Evolutionary conservation across 2,113 vertebrate genomes (phyloP).

Genomic region (Suncus etruscus): DNA sequence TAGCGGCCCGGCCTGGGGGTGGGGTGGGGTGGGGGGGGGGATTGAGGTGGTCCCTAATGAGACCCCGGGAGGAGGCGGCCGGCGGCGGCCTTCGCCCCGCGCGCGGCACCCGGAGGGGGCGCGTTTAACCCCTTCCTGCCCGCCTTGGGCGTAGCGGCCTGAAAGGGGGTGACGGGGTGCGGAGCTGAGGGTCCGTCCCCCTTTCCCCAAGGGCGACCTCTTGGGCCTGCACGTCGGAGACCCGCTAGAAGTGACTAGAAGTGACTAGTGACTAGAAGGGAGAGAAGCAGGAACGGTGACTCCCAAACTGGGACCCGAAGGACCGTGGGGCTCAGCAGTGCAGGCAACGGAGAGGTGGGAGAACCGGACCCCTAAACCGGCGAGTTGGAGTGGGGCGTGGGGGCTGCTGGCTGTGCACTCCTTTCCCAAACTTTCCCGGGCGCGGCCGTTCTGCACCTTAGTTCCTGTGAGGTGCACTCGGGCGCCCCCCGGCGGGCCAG

Average conservation of each 20-base stretch:
- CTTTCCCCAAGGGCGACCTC: neutral
- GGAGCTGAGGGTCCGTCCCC: no score
- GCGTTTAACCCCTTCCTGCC: constrained; percentile 87
- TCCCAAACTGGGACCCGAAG: neutral
- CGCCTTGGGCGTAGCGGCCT: neutral
- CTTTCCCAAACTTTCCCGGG: fast-evolving
- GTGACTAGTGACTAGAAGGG: no score
- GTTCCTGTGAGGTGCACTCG: neutral
- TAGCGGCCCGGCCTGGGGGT: constrained; percentile 85
- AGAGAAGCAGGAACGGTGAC: no score
- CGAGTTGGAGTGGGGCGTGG: no score
- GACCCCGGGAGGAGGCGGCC: constrained; percentile 87
- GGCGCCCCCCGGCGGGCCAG: neutral
- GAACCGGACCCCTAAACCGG: neutral
- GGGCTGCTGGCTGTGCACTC: neutral
- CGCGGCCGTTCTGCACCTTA: fast-evolving
- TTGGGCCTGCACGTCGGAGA: fast-evolving
- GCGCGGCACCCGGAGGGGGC: constrained; percentile 43
- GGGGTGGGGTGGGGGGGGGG: no score
- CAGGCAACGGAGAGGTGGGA: no score
- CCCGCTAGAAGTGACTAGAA: no score
- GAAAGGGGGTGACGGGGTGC: neutral
- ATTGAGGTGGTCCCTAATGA: constrained; percentile 87
- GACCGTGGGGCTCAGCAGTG: neutral
- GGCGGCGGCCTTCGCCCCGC: constrained; percentile 80